Conservation (phyloP, 2,797 vertebrate species). For the Petrocephalus schoutedeni region DNA sequence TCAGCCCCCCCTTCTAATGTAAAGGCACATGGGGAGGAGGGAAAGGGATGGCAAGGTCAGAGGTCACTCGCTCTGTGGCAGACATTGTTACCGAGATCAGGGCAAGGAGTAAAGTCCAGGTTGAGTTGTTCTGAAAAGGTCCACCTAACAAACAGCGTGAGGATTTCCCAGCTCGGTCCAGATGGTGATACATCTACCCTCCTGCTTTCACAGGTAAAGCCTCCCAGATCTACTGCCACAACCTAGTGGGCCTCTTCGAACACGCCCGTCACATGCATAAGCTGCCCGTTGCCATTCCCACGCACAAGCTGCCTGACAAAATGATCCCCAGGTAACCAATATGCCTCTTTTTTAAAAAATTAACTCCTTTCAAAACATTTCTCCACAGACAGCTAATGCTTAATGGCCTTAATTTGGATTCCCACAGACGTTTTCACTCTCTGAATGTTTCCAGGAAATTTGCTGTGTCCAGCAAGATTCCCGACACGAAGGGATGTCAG, state of each 20-base stretch:
- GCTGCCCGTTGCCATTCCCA: slow-evolving; percentile 75
- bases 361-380: background rate
- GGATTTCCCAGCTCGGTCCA: background rate
- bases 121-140: background rate
- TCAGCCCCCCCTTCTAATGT: background rate
- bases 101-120: background rate
- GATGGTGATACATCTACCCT: background rate
- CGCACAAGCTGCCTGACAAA: slow-evolving; percentile 77
- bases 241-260: slow-evolving; percentile 76
- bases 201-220: slow-evolving; percentile 68
- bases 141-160: background rate
- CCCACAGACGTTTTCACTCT: background rate
- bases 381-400: background rate
- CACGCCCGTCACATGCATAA: slow-evolving; percentile 82
- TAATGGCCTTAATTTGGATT: background rate
- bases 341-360: background rate
- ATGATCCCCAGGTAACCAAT: slow-evolving; percentile 72
- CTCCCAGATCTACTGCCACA: slow-evolving; percentile 82
- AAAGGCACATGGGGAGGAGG: background rate
- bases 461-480: slow-evolving; percentile 81
- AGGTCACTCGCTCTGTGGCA: background rate
- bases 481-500: slow-evolving; percentile 84
- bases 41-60: background rate
- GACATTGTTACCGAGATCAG: background rate
- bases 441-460: slow-evolving; percentile 68